These are phyloP conservation scores for Leptopilina clavipes DNA, from an alignment of 1,140 invertebrate genomes.

Conservation along the genomic window DNA sequence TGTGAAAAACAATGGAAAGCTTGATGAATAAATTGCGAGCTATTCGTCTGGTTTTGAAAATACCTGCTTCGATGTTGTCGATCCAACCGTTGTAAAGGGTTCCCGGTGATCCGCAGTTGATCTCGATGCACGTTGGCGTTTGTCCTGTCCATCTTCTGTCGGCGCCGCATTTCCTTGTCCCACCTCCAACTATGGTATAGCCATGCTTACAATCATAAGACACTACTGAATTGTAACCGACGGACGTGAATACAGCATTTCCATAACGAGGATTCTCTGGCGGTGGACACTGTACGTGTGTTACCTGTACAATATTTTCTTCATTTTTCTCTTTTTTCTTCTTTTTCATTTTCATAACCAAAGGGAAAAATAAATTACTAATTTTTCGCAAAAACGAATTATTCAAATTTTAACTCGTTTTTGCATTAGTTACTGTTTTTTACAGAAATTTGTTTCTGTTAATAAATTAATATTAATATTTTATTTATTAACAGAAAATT, in stretches of 20 bases:
- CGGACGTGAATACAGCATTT: constrained; percentile 92
- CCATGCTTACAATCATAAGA: constrained; percentile 95
- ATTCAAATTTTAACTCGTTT: no score
- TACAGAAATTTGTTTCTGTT: no score
- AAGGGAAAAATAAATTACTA: no score
- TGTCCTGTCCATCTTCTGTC: constrained; percentile 94
- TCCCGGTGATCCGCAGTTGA: constrained; percentile 94
- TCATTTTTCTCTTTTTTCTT: not conserved
- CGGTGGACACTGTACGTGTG: constrained; percentile 91
- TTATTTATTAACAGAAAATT: no score
- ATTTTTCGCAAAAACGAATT: not conserved
- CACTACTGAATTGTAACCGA: constrained; percentile 94
- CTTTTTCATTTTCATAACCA: no score
- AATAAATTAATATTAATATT: no score
- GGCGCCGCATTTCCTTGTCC: constrained; percentile 90
- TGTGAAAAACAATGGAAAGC: constrained; percentile 33
- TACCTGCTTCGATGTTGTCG: constrained; percentile 88
- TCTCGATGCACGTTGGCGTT: constrained; percentile 93
- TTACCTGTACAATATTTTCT: constrained; percentile 74
- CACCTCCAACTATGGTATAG: constrained; percentile 90
- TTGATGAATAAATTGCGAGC: constrained; percentile 14
- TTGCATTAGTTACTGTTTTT: no score
- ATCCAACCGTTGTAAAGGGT: constrained; percentile 95
- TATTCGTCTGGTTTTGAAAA: not conserved
- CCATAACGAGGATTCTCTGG: constrained; percentile 93